Base-by-base conservation (phyloP, 2,888 invertebrate species). In the Toxonevra muliebris region DNA sequence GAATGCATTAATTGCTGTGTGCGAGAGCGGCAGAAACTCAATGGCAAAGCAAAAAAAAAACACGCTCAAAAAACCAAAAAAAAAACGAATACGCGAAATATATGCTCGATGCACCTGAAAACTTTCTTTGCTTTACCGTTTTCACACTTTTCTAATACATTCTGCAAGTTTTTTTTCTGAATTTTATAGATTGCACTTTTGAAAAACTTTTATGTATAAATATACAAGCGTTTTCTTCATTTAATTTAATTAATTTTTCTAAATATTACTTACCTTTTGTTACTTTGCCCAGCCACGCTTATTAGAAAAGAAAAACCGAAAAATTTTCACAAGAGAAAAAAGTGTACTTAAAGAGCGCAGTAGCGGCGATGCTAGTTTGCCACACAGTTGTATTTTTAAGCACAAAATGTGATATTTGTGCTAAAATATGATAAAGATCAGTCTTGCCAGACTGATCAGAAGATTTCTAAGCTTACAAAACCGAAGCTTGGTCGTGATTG, bases 211-310 rank as follows among this genome's bases (percentile, higher is more conserved):
- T 30, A 30, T 30, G 30, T 30, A 30, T 7, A 2, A 30, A 30
- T 30, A 30, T 30, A 2, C 30, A 30, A 30, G 30, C 30, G 9
- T 60, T 55, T 54, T 45, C 8, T 15, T 53, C 66, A 50, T 52
- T 69, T 69, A 52, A 61, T 61, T 71, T 69, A 69, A 66, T 62
- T 61, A 52, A 17, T 52, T 17, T 57, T 61, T 40, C 48, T 61
- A 52, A 66, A 64, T 55, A 41, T 43, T 19, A 66, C 71, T 87
- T 89, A 91, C 91, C 92, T 91, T 90, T 91, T 91, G 87, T 90
- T 91, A 89, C 91, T 91, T 90, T 91, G 91, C 91, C 91, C 92
- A 92, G 92, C 92, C 92, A 93, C 93, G 92, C 92, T 92, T 92
- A 89, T 87, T 43, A 40, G 43, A 30, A 57, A 60, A 61, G 60